Percentiles rank a stretch among this genome's conserved stretches.
These are phyloP conservation scores for Heterotilapia buettikoferi DNA, from an alignment of 2,113 vertebrate genomes.

Conservation along the genomic window DNA sequence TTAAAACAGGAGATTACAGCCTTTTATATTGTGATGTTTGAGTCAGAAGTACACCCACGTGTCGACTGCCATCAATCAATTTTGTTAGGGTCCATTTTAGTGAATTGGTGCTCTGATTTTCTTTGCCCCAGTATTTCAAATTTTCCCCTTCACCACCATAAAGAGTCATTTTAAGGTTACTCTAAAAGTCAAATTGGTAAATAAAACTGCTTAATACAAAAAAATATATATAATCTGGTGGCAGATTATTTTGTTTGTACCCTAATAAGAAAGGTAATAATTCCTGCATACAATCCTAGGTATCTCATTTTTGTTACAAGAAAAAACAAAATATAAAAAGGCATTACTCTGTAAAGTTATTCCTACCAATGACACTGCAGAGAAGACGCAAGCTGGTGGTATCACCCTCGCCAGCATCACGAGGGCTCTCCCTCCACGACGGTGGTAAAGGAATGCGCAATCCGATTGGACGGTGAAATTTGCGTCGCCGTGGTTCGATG, in stretches of 20 bases:
- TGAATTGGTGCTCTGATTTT: background rate
- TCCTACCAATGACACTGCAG: constrained; percentile 93
- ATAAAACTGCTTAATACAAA: background rate
- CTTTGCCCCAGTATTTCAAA: background rate
- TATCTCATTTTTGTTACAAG: background rate
- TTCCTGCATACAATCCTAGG: background rate
- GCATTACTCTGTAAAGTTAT: background rate
- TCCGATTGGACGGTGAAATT: constrained; percentile 95
- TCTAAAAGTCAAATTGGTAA: background rate
- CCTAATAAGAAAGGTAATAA: background rate
- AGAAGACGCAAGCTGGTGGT: constrained; percentile 95
- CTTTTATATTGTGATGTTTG: background rate
- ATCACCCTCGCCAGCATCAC: constrained; percentile 90
- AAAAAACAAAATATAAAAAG: background rate
- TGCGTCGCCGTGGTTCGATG: constrained; percentile 89
- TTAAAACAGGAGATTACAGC: background rate
- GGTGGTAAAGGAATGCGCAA: constrained; percentile 90
- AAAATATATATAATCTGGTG: background rate
- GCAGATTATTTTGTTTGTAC: background rate
- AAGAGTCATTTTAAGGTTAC: background rate
- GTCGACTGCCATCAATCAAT: background rate
- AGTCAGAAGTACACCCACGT: background rate
- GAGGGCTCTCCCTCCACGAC: constrained; percentile 90
- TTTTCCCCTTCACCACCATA: background rate
- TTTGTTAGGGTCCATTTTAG: background rate